phyloP scores from a whole-genome alignment of 1,140 invertebrate species.

The Diorhabda sublineata region DNA sequence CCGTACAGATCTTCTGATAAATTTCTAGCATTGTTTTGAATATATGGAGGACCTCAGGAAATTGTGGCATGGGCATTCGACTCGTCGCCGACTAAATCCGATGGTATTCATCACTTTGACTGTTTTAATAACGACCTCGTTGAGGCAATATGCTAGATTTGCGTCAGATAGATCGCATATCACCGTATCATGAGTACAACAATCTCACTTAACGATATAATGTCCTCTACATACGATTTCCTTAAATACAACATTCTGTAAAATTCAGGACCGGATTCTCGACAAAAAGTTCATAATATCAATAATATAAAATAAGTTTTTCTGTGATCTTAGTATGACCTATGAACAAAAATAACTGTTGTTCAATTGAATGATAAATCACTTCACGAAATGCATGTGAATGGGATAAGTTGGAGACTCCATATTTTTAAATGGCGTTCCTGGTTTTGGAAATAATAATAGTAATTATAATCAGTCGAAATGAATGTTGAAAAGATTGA shows the following conservation, averaged over 20 bases:
- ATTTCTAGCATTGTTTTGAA: slow-evolving; percentile 33
- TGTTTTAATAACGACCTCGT: slow-evolving; percentile 15
- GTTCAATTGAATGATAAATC: too few species aligned
- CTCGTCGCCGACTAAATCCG: slow-evolving; percentile 7
- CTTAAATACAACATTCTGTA: neutral
- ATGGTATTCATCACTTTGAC: slow-evolving; percentile 16
- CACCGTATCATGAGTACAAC: neutral
- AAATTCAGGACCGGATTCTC: too few species aligned
- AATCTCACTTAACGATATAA: neutral
- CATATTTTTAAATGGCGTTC: too few species aligned
- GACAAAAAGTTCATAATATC: too few species aligned
- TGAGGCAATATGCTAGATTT: slow-evolving; percentile 8
- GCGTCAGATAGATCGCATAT: neutral
- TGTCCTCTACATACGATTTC: neutral
- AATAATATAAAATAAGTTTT: too few species aligned
- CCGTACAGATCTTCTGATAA: slow-evolving; percentile 38
- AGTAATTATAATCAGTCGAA: too few species aligned
- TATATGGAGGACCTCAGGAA: slow-evolving; percentile 16
- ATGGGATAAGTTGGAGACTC: too few species aligned
- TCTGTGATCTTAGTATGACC: too few species aligned
- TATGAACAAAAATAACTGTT: too few species aligned
- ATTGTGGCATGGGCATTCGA: slow-evolving; percentile 12
- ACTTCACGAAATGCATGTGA: too few species aligned
- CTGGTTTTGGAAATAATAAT: too few species aligned
- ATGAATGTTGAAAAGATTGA: too few species aligned